Evolutionary conservation across 2,797 vertebrate species (phyloP), one percentile per base, ranked within the genome.

Genomic region (Amblyraja radiata): DNA sequence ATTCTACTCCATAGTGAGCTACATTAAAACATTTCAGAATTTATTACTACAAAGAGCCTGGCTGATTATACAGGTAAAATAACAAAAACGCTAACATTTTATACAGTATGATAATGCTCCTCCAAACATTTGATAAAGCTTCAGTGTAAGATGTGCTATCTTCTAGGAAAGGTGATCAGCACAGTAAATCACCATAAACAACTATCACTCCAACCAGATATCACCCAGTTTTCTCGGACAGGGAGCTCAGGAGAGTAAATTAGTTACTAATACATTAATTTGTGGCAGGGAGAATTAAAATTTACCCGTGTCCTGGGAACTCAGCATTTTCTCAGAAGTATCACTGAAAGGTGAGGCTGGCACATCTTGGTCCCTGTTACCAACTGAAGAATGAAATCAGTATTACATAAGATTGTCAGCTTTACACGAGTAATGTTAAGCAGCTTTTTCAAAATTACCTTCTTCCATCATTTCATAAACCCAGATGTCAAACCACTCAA

Each of bases 401-500:
- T 36, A 10, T 92, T 14, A n/a, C 25, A 58, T 23, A 16, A 54
- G 39, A 74, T 58, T 9, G 21, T 58, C 36, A 76, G 23, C 23
- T 92, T 58, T 92, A n/a, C 28, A 76, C 2, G 10, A 76, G 71
- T 73, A 92, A 76, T 54, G 1, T 58, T 92, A 46, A n/a, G 25
- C 13, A 74, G 71, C 10, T 28, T 92, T 76, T 54, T 54, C 28
- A 7, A 92, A 92, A 92, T 92, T 92, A 92, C 90, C 90, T 92
- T 71, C 36, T 46, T 92, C 71, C 39, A 92, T 28, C 36, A 92
- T 76, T 92, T 92, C 90, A 92, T 28, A 76, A 23, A 76, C 25
- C 46, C 36, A 39, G 36, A 92, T 36, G 46, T 92, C 90, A 92
- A 92, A 92, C 90, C 90, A 92, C 10, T 92, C 90, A 92, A 92